phyloP scores from a whole-genome alignment of 2,888 invertebrate genomes.

The Aelia acuminata region DNA sequence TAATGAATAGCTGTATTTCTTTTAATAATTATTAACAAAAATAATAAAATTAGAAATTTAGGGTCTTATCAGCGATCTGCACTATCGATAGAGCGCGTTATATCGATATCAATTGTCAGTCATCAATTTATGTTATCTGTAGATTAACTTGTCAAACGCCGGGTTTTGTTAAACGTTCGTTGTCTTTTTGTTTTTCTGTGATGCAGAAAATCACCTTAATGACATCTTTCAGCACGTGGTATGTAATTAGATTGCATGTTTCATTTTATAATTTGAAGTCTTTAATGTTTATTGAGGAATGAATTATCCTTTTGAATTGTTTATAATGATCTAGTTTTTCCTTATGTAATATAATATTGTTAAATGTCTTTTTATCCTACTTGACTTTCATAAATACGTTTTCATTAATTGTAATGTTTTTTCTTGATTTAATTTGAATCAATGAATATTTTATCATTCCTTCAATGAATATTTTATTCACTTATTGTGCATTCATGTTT shows the following conservation, averaged over 20 bases:
- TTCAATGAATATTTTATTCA: no score
- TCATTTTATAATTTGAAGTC: neutral
- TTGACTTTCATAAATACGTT: neutral
- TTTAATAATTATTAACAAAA: neutral
- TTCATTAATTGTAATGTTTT: neutral
- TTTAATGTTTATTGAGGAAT: neutral
- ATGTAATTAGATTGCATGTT: neutral
- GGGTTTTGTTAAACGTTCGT: neutral
- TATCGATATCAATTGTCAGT: neutral
- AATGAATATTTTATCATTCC: no score
- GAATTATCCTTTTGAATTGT: neutral
- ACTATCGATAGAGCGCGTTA: neutral
- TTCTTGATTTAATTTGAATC: no score
- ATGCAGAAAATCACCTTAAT: neutral
- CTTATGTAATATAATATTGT: neutral
- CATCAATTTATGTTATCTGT: neutral
- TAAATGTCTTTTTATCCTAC: neutral
- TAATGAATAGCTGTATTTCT: neutral
- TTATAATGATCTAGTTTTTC: neutral
- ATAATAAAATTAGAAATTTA: neutral
- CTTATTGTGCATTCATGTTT: no score
- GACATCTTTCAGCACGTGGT: neutral
- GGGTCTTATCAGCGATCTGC: neutral
- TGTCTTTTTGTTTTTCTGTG: neutral
- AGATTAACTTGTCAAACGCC: slow-evolving; percentile 21